Conservation (phyloP, 2,113 vertebrate species). For the Mormyrus iriodes region DNA sequence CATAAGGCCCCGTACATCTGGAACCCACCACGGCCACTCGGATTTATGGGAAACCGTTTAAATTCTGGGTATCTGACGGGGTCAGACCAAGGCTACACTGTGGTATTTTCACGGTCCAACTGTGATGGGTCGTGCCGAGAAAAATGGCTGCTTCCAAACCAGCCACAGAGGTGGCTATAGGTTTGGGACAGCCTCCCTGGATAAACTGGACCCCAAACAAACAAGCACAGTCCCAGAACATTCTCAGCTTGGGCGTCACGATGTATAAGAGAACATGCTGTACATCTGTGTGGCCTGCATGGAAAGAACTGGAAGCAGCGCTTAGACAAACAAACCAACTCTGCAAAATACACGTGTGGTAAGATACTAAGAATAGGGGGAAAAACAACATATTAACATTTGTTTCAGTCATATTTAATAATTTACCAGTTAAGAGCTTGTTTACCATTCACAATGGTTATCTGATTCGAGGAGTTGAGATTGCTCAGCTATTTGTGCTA, state of each 20-base stretch:
- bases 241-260: constrained; percentile 9
- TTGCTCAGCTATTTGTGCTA: constrained; percentile 12
- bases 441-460: background rate
- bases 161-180: background rate
- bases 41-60: background rate
- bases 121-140: background rate
- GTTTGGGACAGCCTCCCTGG: background rate
- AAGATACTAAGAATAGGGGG: background rate
- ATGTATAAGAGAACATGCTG: constrained; percentile 19
- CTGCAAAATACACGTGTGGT: background rate
- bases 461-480: background rate
- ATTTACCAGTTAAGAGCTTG: constrained; percentile 1
- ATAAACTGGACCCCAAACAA: constrained; percentile 10
- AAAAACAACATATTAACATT: background rate
- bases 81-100: background rate
- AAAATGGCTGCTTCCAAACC: background rate
- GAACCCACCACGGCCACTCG: too few relatives aligned
- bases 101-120: background rate
- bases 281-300: constrained; percentile 14
- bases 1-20: background rate
- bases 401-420: constrained; percentile 15
- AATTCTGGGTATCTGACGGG: background rate
- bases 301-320: background rate
- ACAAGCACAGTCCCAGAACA: constrained; percentile 13
- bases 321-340: constrained; percentile 15